phyloP scores from a whole-genome alignment of 2,888 invertebrate species.

The Sinohyriopsis cumingii region DNA sequence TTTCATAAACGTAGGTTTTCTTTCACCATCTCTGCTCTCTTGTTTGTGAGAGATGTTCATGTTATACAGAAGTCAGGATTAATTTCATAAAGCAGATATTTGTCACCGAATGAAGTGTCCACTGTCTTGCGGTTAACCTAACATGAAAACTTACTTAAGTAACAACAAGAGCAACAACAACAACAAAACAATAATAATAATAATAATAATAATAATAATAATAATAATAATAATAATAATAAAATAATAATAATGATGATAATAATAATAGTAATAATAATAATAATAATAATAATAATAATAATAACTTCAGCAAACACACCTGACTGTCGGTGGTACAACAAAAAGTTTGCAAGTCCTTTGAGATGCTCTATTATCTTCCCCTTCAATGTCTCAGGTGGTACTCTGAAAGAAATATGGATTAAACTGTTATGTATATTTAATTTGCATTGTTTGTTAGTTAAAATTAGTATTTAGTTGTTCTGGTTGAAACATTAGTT shows the following conservation, averaged over 20 bases:
- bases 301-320: slow-evolving; percentile 13
- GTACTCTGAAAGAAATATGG: slow-evolving; percentile 6
- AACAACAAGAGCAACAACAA: not conserved
- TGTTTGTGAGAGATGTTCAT: too few species aligned
- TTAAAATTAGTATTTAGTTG: too few species aligned
- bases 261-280: slow-evolving; percentile 16
- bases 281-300: slow-evolving; percentile 25
- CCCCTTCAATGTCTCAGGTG: not conserved
- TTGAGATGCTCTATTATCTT: slow-evolving; percentile 13
- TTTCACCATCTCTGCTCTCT: too few species aligned
- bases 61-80: too few species aligned
- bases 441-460: too few species aligned
- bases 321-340: slow-evolving; percentile 16
- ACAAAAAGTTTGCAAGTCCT: slow-evolving; percentile 2
- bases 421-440: not conserved
- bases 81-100: too few species aligned
- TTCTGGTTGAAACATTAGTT: too few species aligned
- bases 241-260: slow-evolving; percentile 1
- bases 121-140: too few species aligned
- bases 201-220: not conserved
- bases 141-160: too few species aligned
- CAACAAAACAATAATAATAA: not conserved
- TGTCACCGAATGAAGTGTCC: too few species aligned
- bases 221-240: not conserved
- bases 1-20: too few species aligned